Base-by-base conservation (phyloP, 2,888 invertebrate species). In the Charanyca ferruginea region DNA sequence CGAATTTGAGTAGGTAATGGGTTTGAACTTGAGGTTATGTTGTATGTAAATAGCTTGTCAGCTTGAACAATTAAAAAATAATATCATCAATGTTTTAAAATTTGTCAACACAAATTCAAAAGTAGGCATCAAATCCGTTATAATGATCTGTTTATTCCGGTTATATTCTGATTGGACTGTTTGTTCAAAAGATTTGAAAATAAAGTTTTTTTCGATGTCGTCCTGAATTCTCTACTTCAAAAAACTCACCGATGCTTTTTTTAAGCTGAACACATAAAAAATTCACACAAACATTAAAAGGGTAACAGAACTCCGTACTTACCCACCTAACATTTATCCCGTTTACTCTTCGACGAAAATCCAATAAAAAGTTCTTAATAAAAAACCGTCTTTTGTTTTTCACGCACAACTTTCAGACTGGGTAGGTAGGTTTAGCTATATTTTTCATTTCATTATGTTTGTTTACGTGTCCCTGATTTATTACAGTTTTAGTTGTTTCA, bases 381-480 rank as follows among this genome's bases (percentile, higher is more conserved):
- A 47, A 74, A 35, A 32, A 1, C 7, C 1, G 28, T 2, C 53
- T 48, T 58, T 73, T 61, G 44, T 64, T 64, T 61, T 65, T 13
- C 42, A 58, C 41, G 38, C 25, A 51, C 54, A 53, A 41, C 28
- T 28, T 38, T 38, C 38, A 38, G 38, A 38, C 5, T 38, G 16
- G 38, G 7, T 4, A 4, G 38, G 16, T 38, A 38, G 32, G 32
- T 38, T 16, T 16, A 44, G 52, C 66, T 65, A 66, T n/a, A n/a
- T n/a, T n/a, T n/a, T n/a, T n/a, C 67, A 66, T 68, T 70, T 79
- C 61, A 80, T 77, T 70, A 53, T n/a, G 22, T 66, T 66, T 71
- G 65, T 81, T 81, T 70, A 58, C 57, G 52, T 38, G 41, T 28
- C 54, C 18, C 16, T 78, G 71, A 79, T 79, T 78, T 71, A 81